Evolutionary conservation across 2,113 vertebrate genomes (phyloP).

Genomic region (Dasyprocta punctata): DNA sequence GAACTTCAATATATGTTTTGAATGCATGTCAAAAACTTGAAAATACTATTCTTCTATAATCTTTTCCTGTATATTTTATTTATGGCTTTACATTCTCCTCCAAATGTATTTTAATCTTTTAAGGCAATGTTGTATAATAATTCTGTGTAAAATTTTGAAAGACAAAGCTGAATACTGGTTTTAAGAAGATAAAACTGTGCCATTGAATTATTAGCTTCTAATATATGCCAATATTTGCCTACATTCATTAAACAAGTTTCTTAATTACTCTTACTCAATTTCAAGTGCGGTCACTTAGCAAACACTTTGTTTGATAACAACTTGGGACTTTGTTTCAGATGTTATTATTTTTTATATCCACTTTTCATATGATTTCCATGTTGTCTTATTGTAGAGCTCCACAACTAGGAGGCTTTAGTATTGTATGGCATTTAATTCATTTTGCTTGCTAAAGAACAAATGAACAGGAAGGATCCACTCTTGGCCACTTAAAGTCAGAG

Average conservation of each 20-base stretch:
- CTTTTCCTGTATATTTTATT: background rate
- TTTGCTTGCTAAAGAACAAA: background rate
- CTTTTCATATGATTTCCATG: background rate
- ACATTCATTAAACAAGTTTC: background rate
- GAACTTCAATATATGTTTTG: background rate
- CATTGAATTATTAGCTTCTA: background rate
- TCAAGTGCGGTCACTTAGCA: background rate
- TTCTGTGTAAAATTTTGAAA: constrained; percentile 11
- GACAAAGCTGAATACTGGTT: background rate
- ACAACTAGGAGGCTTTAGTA: background rate
- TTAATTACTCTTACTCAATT: background rate
- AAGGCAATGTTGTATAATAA: background rate
- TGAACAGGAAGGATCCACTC: background rate
- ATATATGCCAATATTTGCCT: background rate
- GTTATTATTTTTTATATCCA: background rate
- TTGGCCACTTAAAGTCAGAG: background rate
- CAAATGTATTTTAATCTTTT: background rate
- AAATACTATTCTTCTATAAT: background rate
- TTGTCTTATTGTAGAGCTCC: background rate
- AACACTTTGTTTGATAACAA: background rate
- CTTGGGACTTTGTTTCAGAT: background rate
- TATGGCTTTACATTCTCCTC: background rate
- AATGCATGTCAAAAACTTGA: background rate
- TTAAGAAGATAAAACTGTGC: background rate
- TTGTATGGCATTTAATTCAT: background rate